Percentiles rank a stretch among this genome's conserved stretches.
These are phyloP conservation scores for Drosophila nannoptera DNA, from an alignment of 1,140 invertebrate genomes.

Conservation along the genomic window DNA sequence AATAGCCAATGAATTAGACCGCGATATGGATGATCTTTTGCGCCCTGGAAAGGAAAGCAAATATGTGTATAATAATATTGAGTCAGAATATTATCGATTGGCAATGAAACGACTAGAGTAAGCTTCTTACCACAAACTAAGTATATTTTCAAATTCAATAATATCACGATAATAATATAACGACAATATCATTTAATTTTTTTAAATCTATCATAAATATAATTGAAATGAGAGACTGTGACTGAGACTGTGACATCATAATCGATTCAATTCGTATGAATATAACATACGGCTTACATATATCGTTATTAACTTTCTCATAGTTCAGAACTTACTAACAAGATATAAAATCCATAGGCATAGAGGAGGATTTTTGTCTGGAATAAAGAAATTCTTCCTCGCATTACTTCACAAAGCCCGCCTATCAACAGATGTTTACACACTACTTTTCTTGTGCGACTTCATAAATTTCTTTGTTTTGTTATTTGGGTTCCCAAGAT, in stretches of 20 bases:
- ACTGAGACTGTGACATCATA: too few relatives aligned
- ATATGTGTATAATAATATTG: conserved; percentile 54
- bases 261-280: too few relatives aligned
- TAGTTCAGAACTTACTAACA: too few relatives aligned
- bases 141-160: neutral
- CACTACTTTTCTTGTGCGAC: conserved; percentile 98
- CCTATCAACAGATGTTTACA: conserved; percentile 96
- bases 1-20: conserved; percentile 31
- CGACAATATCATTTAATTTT: too few relatives aligned
- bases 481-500: conserved; percentile 95
- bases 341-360: conserved; percentile 18
- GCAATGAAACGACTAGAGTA: conserved; percentile 81
- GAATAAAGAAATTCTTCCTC: conserved; percentile 83
- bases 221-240: too few relatives aligned
- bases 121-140: neutral
- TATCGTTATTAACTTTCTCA: too few relatives aligned
- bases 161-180: neutral
- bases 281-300: too few relatives aligned
- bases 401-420: conserved; percentile 85
- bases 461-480: conserved; percentile 98
- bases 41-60: conserved; percentile 70
- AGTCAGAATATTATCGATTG: conserved; percentile 81
- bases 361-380: conserved; percentile 42
- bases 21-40: conserved; percentile 55
- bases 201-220: too few relatives aligned